Conservation (phyloP, 2,797 vertebrate species). For the Cossypha niveicapilla region DNA sequence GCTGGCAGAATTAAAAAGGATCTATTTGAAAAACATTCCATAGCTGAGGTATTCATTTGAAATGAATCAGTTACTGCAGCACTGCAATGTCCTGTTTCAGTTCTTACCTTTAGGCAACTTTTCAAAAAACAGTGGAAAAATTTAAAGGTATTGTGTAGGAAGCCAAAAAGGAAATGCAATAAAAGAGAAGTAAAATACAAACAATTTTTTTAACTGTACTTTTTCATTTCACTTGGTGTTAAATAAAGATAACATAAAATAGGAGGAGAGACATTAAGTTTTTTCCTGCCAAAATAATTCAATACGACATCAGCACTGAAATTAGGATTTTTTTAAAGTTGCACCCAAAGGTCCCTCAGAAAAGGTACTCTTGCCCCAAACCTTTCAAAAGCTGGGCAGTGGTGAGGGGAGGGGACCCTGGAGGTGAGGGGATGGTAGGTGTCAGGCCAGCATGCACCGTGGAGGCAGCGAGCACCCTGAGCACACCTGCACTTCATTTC, state of each 20-base stretch:
- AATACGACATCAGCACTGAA: not conserved
- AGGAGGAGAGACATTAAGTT: not conserved
- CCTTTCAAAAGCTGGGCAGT: not conserved
- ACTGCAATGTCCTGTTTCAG: not conserved
- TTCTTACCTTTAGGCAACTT: not conserved
- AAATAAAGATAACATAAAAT: not conserved
- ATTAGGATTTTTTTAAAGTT: not conserved
- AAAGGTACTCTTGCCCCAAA: not conserved
- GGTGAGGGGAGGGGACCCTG: not conserved
- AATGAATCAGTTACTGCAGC: not conserved
- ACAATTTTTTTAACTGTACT: not conserved
- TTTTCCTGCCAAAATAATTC: not conserved
- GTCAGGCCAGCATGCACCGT: not conserved
- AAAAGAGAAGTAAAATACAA: not conserved
- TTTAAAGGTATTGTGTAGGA: not conserved
- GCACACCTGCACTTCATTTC: not conserved
- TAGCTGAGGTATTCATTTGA: not conserved
- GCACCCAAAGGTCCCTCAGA: not conserved
- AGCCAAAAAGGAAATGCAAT: not conserved
- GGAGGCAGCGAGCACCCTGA: fast-evolving
- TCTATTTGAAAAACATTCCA: not conserved
- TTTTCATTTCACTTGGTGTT: not conserved
- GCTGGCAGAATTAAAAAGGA: not conserved
- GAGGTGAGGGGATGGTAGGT: not conserved
- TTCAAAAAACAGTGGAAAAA: not conserved